Evolutionary conservation across 2,888 invertebrate species (phyloP).

Genomic region (Platerodrilus igneus): DNA sequence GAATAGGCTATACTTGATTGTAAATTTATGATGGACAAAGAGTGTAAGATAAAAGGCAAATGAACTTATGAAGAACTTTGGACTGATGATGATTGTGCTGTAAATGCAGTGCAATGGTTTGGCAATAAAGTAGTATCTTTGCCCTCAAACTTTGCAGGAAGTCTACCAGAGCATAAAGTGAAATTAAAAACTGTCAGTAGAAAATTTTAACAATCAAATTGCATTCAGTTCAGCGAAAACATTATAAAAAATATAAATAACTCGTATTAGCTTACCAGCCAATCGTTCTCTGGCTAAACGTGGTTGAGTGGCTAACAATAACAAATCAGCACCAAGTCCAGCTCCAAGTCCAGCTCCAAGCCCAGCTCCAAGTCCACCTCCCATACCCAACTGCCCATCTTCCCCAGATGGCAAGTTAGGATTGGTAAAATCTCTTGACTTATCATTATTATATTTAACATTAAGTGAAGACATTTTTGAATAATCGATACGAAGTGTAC

Average conservation of each 20-base stretch:
- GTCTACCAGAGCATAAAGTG: not conserved
- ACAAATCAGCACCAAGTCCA: slow-evolving; percentile 61
- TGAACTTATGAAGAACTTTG: too few relatives aligned
- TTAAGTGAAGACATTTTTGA: slow-evolving; percentile 97
- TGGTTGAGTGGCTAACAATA: slow-evolving; percentile 53
- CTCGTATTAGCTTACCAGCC: slow-evolving; percentile 42
- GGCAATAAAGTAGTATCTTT: too few relatives aligned
- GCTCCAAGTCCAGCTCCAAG: slow-evolving; percentile 53
- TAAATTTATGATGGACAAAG: too few relatives aligned
- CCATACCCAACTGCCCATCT: slow-evolving; percentile 57
- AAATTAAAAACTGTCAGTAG: not conserved
- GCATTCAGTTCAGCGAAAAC: not conserved
- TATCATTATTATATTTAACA: slow-evolving; percentile 99
- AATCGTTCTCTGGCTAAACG: slow-evolving; percentile 53
- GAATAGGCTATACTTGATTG: too few relatives aligned
- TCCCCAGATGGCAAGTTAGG: slow-evolving; percentile 96
- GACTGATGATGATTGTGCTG: too few relatives aligned
- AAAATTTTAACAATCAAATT: not conserved
- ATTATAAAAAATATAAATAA: not conserved
- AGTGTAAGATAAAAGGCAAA: too few relatives aligned
- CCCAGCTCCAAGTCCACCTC: too few relatives aligned
- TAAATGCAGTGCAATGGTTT: too few relatives aligned
- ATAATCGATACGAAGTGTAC: slow-evolving; percentile 98
- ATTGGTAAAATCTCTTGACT: slow-evolving; percentile 98
- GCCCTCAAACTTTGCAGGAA: too few relatives aligned